Percentiles rank a stretch among this genome's conserved stretches.
Evolutionary conservation across 2,888 invertebrate genomes (phyloP).

Genomic region (Cactoblastis cactorum): DNA sequence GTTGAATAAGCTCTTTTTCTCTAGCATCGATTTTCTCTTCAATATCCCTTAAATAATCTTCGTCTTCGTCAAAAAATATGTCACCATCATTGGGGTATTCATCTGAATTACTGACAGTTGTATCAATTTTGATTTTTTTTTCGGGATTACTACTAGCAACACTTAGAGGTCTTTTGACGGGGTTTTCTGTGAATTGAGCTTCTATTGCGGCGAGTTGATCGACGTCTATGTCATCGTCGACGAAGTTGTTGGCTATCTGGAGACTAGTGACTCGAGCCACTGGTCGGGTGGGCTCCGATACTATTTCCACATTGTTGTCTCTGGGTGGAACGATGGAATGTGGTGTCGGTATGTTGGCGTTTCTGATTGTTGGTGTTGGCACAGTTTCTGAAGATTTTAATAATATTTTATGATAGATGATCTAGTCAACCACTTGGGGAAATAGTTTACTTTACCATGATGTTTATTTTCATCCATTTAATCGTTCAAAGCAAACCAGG

Average conservation of each 20-base stretch:
- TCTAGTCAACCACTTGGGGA: too few species aligned
- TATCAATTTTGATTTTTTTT: conserved; percentile 48
- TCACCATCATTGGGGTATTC: conserved; percentile 56
- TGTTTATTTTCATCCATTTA: too few species aligned
- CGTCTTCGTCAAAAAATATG: conserved; percentile 49
- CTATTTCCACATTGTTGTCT: conserved; percentile 18
- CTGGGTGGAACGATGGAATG: conserved; percentile 39
- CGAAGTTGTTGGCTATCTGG: conserved; percentile 43
- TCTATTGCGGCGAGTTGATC: conserved; percentile 59
- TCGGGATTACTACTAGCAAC: conserved; percentile 38
- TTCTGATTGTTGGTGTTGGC: conserved; percentile 36
- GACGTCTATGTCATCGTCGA: conserved; percentile 58
- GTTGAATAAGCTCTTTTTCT: conserved; percentile 21
- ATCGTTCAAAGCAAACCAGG: too few species aligned
- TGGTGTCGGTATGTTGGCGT: conserved; percentile 40
- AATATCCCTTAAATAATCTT: conserved; percentile 54
- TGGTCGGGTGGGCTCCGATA: conserved; percentile 23
- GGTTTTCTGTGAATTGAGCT: conserved; percentile 40
- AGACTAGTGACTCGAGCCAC: conserved; percentile 41
- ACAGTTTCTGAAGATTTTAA: conserved; percentile 35
- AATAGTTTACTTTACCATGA: too few species aligned
- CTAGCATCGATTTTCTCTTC: conserved; percentile 48
- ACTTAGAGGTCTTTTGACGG: conserved; percentile 38
- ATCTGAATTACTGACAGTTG: conserved; percentile 29
- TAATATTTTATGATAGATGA: too few species aligned